A percentile compares a stretch with the other conserved stretches of the same genome.
Conservation (phyloP, 2,888 invertebrate species). For the Amblyjoppa fuscipennis region DNA sequence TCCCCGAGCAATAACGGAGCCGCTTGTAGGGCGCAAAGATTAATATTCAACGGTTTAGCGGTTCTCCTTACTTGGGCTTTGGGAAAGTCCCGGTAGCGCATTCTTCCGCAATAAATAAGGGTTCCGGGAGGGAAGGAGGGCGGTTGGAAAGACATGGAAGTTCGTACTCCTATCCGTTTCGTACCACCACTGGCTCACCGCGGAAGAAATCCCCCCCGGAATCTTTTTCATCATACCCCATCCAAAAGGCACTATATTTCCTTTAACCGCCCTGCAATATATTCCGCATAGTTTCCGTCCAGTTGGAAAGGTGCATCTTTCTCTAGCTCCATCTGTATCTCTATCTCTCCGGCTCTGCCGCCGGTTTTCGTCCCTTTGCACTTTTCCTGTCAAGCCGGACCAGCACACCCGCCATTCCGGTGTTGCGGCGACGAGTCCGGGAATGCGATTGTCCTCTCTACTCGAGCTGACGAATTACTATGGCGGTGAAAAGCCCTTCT, state of each 20-base stretch:
- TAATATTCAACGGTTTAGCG: slow-evolving; percentile 48
- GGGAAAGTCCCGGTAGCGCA: background rate
- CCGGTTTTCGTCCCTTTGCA: background rate
- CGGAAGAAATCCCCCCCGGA: background rate
- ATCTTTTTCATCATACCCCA: slow-evolving; percentile 39
- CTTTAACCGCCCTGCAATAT: slow-evolving; percentile 20
- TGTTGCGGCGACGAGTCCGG: background rate
- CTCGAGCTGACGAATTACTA: slow-evolving; percentile 9
- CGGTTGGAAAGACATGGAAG: background rate
- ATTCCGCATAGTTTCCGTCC: slow-evolving; percentile 28
- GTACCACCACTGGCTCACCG: slow-evolving; percentile 1
- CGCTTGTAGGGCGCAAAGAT: slow-evolving; percentile 8
- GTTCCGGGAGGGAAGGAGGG: background rate
- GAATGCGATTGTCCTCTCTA: slow-evolving; percentile 14
- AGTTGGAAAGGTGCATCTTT: slow-evolving; percentile 3
- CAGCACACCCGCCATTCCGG: background rate
- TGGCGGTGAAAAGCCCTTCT: background rate
- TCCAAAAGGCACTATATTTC: slow-evolving; percentile 2
- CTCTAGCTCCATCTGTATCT: slow-evolving; percentile 11
- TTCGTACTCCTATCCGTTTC: background rate
- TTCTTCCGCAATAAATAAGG: slow-evolving; percentile 37
- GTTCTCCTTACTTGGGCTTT: slow-evolving; percentile 4
- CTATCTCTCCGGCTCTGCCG: background rate
- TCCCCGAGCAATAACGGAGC: slow-evolving; percentile 26
- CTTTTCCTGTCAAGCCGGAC: slow-evolving; percentile 6